Base-by-base conservation (phyloP, 2,113 vertebrate species). In the Malurus alboscapulatus region DNA sequence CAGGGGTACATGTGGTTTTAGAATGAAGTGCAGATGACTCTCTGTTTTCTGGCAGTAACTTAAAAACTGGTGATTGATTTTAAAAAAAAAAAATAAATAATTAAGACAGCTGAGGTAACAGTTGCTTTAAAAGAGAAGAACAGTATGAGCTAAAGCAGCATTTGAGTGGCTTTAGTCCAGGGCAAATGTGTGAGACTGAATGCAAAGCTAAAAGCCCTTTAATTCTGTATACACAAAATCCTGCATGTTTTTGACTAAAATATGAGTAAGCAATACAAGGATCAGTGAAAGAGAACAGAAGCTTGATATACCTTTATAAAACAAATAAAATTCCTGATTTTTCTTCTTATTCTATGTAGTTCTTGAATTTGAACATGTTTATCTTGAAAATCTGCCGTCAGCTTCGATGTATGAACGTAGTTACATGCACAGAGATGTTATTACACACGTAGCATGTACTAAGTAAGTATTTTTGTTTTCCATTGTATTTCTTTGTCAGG, bases 351-450 rank as follows among this genome's bases (percentile, higher is more conserved):
- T 92, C 20, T 84, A 10, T 65, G 40, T 69, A 95, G 99, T 99
- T 57, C 98, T 99, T 76, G 98, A 99, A 57, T 99, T 98, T 90
- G 99, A 99, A 88, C 98, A 97, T 1, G 98, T 99, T 11, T 99
- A 99, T 76, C 97, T 99, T 97, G 98, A 99, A 92, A 99, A 99
- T 86, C 97, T 99, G 0, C 99, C 99, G 0, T 99, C 98, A 47
- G 99, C 99, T 73, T 98, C 98, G 0, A 99, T 99, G 99, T 99
- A 99, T 72, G 99, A 99, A 47, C 98, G 98, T 75, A 99, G 99
- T 95, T 99, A 99, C 96, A 99, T 99, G 99, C 99, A 99, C 95
- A 98, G 99, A 97, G 99, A 99, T 92, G 98, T 99, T 29, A 99
- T 99, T 61, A 98, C 98, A 13, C 98, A 99, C 26, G 98, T 99